Evolutionary conservation across 2,888 invertebrate genomes (phyloP).

Genomic region (Onthophagus sagittarius): DNA sequence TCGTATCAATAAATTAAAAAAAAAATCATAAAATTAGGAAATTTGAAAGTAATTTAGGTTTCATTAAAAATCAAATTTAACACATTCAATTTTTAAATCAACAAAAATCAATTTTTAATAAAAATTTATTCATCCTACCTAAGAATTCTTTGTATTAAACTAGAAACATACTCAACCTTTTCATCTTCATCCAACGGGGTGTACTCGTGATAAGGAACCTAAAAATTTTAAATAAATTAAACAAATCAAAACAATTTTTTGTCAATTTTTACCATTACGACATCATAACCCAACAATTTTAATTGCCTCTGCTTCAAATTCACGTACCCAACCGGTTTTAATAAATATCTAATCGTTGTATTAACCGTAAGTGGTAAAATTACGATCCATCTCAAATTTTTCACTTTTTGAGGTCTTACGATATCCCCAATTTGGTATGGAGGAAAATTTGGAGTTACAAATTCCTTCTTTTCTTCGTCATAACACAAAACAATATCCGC

Average conservation of each 20-base stretch:
- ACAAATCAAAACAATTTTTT: too few relatives aligned
- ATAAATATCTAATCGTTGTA: constrained; percentile 53
- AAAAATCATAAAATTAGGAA: too few relatives aligned
- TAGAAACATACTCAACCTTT: constrained; percentile 30
- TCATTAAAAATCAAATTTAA: too few relatives aligned
- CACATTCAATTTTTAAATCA: too few relatives aligned
- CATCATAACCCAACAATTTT: constrained; percentile 56
- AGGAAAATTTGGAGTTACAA: constrained; percentile 53
- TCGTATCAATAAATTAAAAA: too few relatives aligned
- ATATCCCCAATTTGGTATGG: constrained; percentile 52
- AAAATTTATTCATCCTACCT: neutral
- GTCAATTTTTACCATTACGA: constrained; percentile 53
- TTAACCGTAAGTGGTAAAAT: constrained; percentile 62
- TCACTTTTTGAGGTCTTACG: constrained; percentile 34
- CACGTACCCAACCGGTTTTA: constrained; percentile 55
- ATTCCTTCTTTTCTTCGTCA: constrained; percentile 50
- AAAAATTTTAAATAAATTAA: constrained; percentile 24
- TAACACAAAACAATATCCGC: constrained; percentile 48
- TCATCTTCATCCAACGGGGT: constrained; percentile 26
- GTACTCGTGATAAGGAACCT: constrained; percentile 37
- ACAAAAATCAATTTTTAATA: neutral
- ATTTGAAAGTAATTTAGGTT: too few relatives aligned
- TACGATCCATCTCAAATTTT: constrained; percentile 51
- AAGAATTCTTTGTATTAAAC: constrained; percentile 21
- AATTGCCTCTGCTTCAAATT: constrained; percentile 64